Evolutionary conservation across 2,888 invertebrate species (phyloP).

Genomic region (Troides oblongomaculatus): DNA sequence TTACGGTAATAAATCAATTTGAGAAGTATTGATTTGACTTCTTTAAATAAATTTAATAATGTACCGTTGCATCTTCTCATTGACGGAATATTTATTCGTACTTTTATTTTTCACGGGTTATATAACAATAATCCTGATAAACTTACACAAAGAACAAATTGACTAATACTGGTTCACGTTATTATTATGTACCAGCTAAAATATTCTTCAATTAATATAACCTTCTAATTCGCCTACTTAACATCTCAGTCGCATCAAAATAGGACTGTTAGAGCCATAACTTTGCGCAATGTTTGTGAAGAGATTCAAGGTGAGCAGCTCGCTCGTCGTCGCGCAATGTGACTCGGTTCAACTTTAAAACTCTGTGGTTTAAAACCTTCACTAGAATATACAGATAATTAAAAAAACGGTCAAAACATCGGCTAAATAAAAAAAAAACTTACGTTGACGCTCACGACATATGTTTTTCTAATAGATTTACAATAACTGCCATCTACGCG

Average conservation of each 20-base stretch:
- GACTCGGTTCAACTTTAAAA: slow-evolving; percentile 36
- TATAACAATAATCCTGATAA: too few species aligned
- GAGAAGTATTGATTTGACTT: too few species aligned
- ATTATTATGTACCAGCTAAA: slow-evolving; percentile 5
- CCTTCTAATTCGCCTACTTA: slow-evolving; percentile 42
- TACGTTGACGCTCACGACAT: too few species aligned
- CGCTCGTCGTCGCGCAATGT: slow-evolving; percentile 43
- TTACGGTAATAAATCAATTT: too few species aligned
- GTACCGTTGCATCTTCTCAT: too few species aligned
- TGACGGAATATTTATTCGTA: too few species aligned
- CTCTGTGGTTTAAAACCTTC: not conserved
- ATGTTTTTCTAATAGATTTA: not conserved
- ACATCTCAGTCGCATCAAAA: slow-evolving; percentile 37
- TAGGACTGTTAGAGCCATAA: slow-evolving; percentile 43
- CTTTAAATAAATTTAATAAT: too few species aligned
- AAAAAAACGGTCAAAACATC: not conserved
- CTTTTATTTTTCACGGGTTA: too few species aligned
- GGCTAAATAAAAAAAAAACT: not conserved
- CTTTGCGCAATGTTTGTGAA: slow-evolving; percentile 55
- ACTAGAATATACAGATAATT: not conserved
- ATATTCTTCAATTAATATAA: slow-evolving; percentile 37
- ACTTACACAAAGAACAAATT: too few species aligned
- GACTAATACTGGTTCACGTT: not conserved
- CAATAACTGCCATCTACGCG: not conserved
- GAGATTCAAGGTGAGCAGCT: slow-evolving; percentile 74